Conservation (phyloP, 2,113 vertebrate genomes). For the Chascanopsetta lugubris region DNA sequence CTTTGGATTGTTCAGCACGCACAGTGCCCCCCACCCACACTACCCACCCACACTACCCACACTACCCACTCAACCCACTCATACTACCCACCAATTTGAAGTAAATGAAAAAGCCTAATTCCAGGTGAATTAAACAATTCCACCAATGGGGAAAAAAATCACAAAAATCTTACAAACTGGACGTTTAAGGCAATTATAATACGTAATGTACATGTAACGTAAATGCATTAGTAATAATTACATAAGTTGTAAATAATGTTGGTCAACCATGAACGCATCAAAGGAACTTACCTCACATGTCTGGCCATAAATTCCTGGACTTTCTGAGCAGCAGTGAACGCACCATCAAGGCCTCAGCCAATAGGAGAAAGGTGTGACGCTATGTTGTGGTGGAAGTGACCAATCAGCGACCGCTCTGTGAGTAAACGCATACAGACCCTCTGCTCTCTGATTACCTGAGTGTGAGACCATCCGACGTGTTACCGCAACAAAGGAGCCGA, state of each 20-base stretch:
- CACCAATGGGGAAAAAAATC: too few relatives aligned
- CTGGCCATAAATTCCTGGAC: not conserved
- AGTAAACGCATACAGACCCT: conserved; percentile 52
- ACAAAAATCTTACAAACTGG: too few relatives aligned
- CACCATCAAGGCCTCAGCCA: conserved; percentile 28
- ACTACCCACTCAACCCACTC: too few relatives aligned
- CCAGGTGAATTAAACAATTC: too few relatives aligned
- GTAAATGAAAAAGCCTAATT: conserved; percentile 16
- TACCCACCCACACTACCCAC: too few relatives aligned
- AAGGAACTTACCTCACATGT: not conserved
- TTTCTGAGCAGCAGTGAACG: not conserved
- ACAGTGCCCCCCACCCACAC: too few relatives aligned
- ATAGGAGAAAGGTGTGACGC: conserved; percentile 32
- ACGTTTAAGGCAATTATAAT: too few relatives aligned
- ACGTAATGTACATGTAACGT: too few relatives aligned
- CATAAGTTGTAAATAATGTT: too few relatives aligned
- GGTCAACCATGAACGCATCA: not conserved
- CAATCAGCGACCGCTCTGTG: conserved; percentile 57
- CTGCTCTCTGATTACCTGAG: conserved; percentile 18
- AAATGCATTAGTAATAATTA: too few relatives aligned
- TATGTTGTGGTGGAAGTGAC: conserved; percentile 32
- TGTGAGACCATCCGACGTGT: conserved; percentile 22
- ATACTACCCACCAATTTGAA: not conserved
- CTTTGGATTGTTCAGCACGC: not conserved
- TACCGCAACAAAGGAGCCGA: conserved; percentile 70